Percentiles rank a stretch among this genome's conserved stretches.
phyloP scores from a whole-genome alignment of 2,113 vertebrate species.

The Pterocles burchelli region DNA sequence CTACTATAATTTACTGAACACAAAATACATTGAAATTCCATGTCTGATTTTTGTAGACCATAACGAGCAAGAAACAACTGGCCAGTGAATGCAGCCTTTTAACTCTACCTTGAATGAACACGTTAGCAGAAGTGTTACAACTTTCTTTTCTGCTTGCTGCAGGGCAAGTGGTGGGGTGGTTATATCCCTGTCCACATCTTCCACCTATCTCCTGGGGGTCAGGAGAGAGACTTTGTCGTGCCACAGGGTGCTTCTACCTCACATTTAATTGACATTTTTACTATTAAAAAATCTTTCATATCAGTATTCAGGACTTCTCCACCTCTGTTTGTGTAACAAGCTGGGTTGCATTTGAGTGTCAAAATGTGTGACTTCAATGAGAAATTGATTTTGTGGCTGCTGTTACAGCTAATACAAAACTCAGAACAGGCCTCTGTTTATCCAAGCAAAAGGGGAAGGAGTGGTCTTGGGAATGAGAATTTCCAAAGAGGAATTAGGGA shows the following conservation, averaged over 20 bases:
- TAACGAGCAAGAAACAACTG: background rate
- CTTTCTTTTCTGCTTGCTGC: background rate
- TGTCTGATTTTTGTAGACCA: background rate
- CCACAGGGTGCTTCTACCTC: background rate
- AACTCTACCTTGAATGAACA: accelerated
- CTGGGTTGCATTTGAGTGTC: background rate
- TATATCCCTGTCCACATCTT: background rate
- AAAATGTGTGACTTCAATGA: background rate
- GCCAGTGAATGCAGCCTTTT: background rate
- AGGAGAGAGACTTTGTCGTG: accelerated
- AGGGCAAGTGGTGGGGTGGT: accelerated
- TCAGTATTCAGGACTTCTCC: background rate
- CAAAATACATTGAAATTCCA: background rate
- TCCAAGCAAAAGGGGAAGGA: background rate
- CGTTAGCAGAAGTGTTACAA: background rate
- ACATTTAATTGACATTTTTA: background rate
- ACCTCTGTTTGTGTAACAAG: background rate
- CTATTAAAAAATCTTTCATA: background rate
- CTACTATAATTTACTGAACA: background rate
- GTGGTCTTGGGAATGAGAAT: background rate
- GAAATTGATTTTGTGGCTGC: background rate
- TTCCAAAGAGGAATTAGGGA: background rate
- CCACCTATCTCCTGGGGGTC: background rate
- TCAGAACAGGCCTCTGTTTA: background rate
- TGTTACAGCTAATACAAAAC: background rate